phyloP scores from a whole-genome alignment of 2,797 vertebrate species.

The Peromyscus nudipes region DNA sequence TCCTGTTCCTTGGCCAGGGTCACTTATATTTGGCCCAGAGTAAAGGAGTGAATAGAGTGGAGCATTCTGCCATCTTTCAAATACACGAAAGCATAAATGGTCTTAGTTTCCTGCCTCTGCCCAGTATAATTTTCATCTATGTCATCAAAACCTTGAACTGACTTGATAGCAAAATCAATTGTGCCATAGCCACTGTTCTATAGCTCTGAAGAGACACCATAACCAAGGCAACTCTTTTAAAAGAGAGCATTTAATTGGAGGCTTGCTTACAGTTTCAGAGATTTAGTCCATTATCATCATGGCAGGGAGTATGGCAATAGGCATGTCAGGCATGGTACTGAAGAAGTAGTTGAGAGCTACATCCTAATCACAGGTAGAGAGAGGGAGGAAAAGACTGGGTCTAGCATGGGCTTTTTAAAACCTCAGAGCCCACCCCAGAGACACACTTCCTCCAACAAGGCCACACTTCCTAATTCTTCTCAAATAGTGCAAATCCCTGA shows the following conservation, averaged over 20 bases:
- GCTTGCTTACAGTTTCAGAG: neutral
- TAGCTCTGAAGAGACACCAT: neutral
- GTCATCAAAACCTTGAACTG: neutral
- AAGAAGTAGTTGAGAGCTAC: neutral
- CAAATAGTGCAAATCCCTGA: neutral
- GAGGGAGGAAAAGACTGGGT: neutral
- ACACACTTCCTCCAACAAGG: neutral
- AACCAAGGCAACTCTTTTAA: neutral
- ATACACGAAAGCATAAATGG: neutral
- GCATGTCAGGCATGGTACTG: neutral
- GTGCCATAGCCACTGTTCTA: no score
- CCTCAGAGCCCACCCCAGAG: neutral
- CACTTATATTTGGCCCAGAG: neutral
- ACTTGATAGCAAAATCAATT: neutral
- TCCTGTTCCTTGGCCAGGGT: neutral
- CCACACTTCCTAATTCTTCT: neutral
- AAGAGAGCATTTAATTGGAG: neutral
- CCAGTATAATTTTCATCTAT: neutral
- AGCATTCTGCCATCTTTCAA: neutral
- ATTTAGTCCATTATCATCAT: no score
- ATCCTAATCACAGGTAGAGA: no score
- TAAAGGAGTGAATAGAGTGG: neutral
- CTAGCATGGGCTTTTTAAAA: neutral
- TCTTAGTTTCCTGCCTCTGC: conserved; percentile 22
- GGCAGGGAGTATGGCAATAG: neutral